phyloP scores from a whole-genome alignment of 2,888 invertebrate genomes.

The Agrypnus murinus region DNA sequence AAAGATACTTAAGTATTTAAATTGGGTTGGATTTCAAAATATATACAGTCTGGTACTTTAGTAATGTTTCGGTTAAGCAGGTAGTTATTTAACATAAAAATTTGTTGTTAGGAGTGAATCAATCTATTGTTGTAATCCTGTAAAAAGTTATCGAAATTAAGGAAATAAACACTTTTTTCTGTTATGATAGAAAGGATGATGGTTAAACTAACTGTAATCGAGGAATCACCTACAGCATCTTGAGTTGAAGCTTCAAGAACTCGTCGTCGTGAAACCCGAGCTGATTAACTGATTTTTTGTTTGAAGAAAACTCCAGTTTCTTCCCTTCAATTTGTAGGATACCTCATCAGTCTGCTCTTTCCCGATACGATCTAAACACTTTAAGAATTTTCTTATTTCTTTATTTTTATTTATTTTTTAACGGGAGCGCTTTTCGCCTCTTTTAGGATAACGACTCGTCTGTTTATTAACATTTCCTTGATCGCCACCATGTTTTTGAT shows the following conservation, averaged over 20 bases:
- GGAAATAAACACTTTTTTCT: too few species aligned
- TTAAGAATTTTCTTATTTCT: constrained; percentile 45
- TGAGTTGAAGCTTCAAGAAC: constrained; percentile 23
- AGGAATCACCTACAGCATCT: constrained; percentile 40
- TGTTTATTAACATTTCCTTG: neutral
- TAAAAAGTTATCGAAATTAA: too few species aligned
- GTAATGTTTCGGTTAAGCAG: too few species aligned
- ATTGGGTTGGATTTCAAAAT: too few species aligned
- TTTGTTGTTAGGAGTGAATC: too few species aligned
- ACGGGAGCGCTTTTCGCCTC: too few species aligned
- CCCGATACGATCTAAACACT: constrained; percentile 56
- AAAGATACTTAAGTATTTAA: too few species aligned
- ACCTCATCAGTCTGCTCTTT: constrained; percentile 53
- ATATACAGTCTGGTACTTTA: too few species aligned
- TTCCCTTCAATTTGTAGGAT: constrained; percentile 57
- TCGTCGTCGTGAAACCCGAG: constrained; percentile 47
- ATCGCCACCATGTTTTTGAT: neutral
- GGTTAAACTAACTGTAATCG: constrained; percentile 27
- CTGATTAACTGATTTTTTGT: constrained; percentile 60
- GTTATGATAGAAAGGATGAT: too few species aligned
- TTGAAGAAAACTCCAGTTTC: constrained; percentile 50
- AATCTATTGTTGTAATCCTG: too few species aligned
- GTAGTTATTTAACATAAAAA: too few species aligned
- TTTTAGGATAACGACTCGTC: neutral
- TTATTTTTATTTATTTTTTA: constrained; percentile 36